Base-by-base conservation (phyloP, 2,797 vertebrate species). In the Rhyacichthys aspro region DNA sequence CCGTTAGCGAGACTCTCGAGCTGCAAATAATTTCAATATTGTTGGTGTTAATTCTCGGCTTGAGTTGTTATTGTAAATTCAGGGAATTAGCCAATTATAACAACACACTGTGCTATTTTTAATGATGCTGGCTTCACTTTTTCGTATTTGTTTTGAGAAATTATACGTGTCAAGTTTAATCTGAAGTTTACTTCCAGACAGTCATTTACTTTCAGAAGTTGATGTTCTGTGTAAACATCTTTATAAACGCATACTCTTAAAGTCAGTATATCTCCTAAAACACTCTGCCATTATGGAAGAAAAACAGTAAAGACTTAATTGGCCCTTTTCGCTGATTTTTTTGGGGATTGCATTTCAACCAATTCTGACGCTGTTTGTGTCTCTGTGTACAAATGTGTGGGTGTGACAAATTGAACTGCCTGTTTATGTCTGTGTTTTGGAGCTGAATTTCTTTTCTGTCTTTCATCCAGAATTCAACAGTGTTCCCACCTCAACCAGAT, bases 401-500 rank as follows among this genome's bases (percentile, higher is more conserved):
- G 48, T 38, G 43, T 10, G 1, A 70, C 53, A 66, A 45, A 62
- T 37, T 37, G 4, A 55, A 42, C 32, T 37, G 15, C 12, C 2
- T 19, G 23, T 54, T 15, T 55, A 43, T 58, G 23, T 34, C 15
- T 39, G 23, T 45, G 15, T 37, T n/a, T n/a, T n/a, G n/a, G 9
- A 23, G 19, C 5, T 23, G 19, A 23, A 23, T 23, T 23, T 19
- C 7, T 43, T 43, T 43, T 38, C 3, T 6, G 16, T 32, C 14
- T 43, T 23, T 43, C 2, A 6, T 70, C 48, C 70, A 94, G 94
- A 85, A 94, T 99, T 63, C 95, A 98, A 71, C 95, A 94, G 67
- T 98, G 96, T 73, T 96, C 94, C 46, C 91, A 95, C 84, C 94
- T 98, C 73, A 98, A 98, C 89, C 92, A 91, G 52, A 98, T 98